Conservation (phyloP, 2,888 invertebrate species). For the Rhingia rostrata region DNA sequence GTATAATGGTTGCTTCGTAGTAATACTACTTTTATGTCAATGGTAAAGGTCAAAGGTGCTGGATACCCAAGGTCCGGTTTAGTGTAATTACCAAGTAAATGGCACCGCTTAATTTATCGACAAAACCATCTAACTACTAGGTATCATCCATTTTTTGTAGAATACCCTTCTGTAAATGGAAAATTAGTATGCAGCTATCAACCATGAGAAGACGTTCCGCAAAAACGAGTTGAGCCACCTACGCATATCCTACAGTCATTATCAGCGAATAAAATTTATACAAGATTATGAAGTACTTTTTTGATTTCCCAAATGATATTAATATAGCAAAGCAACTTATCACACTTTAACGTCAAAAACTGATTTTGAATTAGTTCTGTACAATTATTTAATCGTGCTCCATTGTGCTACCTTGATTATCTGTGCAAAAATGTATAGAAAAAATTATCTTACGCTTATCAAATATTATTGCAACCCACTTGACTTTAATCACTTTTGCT, state of each 20-base stretch:
- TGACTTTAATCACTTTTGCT: conserved; percentile 42
- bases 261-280: background rate
- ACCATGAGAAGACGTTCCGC: too few species aligned
- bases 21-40: too few species aligned
- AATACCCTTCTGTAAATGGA: too few species aligned
- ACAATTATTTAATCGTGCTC: background rate
- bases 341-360: conserved; percentile 11
- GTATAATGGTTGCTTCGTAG: too few species aligned
- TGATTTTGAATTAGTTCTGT: conserved; percentile 4
- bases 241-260: background rate
- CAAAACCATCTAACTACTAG: too few species aligned
- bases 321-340: conserved; percentile 4
- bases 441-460: conserved; percentile 1
- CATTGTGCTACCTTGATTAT: background rate
- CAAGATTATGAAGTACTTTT: conserved; percentile 16
- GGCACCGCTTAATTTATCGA: too few species aligned
- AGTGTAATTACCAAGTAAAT: too few species aligned
- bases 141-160: too few species aligned
- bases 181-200: too few species aligned
- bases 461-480: conserved; percentile 37
- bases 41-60: too few species aligned
- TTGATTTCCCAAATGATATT: conserved; percentile 24
- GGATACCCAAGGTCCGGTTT: too few species aligned
- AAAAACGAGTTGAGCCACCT: background rate
- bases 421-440: background rate